phyloP scores from a whole-genome alignment of 2,888 invertebrate genomes.

The Pseudolycoriella hygida region DNA sequence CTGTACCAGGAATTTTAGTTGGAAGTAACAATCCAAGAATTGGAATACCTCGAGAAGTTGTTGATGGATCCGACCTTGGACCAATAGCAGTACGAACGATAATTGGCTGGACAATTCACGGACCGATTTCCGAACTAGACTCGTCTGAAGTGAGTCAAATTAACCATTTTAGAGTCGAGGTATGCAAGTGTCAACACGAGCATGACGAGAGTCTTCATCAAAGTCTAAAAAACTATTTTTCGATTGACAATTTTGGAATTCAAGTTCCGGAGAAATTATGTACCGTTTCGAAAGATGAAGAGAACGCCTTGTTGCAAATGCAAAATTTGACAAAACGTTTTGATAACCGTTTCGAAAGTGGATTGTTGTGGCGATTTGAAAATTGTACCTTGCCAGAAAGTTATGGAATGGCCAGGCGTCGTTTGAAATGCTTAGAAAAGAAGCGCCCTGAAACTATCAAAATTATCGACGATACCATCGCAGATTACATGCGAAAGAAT shows the following conservation, averaged over 20 bases:
- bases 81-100: too few species aligned
- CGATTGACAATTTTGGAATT: neutral
- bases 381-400: neutral
- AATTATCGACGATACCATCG: conserved; percentile 7
- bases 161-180: neutral
- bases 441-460: too few species aligned
- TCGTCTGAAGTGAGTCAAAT: too few species aligned
- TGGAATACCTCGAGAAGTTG: too few species aligned
- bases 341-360: neutral
- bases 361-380: neutral
- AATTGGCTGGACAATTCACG: conserved; percentile 3
- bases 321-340: neutral
- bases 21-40: conserved; percentile 7
- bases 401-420: neutral
- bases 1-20: conserved; percentile 5
- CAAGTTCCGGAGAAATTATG: neutral
- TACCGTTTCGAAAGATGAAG: neutral
- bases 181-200: neutral
- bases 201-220: neutral
- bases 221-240: neutral
- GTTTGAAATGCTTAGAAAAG: neutral
- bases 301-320: neutral
- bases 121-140: too few species aligned
- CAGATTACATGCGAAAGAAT: conserved; percentile 7
- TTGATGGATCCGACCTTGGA: too few species aligned